These are phyloP conservation scores for Lates japonicus DNA, from an alignment of 2,797 vertebrate genomes.

Conservation along the genomic window DNA sequence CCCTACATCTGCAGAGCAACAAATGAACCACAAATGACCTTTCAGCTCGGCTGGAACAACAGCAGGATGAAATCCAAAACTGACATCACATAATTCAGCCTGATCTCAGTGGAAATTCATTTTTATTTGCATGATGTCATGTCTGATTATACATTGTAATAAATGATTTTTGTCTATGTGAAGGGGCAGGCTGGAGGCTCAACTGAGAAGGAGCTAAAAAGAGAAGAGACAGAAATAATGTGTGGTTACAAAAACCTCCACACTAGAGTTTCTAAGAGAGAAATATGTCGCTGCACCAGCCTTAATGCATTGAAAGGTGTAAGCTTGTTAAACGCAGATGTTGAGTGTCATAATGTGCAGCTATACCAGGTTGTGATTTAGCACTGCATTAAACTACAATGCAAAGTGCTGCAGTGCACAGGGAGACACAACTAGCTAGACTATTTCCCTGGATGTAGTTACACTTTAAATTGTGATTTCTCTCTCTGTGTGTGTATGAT, in stretches of 20 bases:
- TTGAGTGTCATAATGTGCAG: not conserved
- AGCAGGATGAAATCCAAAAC: constrained; percentile 19
- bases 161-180: not conserved
- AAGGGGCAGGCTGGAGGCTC: not conserved
- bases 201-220: not conserved
- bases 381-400: not conserved
- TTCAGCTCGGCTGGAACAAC: constrained; percentile 30
- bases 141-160: not conserved
- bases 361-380: not conserved
- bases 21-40: constrained; percentile 30
- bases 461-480: not conserved
- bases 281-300: not conserved
- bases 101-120: constrained; percentile 6
- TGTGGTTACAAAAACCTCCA: not conserved
- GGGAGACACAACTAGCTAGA: not conserved
- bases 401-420: not conserved
- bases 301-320: no score
- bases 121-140: constrained; percentile 2
- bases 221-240: not conserved
- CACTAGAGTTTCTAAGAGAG: not conserved
- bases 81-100: constrained; percentile 24
- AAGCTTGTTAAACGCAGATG: not conserved
- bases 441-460: not conserved
- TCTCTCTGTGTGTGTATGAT: not conserved
- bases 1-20: constrained; percentile 36